Evolutionary conservation across 2,888 invertebrate genomes (phyloP).

Genomic region (Habroteleia sp.): DNA sequence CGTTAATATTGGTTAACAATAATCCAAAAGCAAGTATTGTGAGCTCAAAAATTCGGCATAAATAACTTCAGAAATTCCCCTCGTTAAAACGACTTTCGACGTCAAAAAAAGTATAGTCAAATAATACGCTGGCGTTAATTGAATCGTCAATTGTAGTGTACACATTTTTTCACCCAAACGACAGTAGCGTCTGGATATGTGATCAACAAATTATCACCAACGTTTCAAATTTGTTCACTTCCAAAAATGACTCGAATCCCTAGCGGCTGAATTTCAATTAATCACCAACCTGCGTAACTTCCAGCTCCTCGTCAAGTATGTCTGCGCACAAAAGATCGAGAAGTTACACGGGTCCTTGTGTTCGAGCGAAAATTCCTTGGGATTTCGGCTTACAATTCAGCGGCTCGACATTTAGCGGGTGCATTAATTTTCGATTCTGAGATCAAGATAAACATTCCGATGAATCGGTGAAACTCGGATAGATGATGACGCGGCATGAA

Average conservation of each 20-base stretch:
- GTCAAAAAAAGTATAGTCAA: background rate
- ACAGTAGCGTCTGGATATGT: constrained; percentile 6
- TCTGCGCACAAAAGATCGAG: background rate
- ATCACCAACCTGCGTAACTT: background rate
- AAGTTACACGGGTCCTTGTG: background rate
- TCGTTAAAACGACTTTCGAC: background rate
- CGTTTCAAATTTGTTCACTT: background rate
- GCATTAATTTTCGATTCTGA: constrained; percentile 37
- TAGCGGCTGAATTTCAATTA: background rate
- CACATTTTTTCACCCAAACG: background rate
- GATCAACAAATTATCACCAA: constrained; percentile 7
- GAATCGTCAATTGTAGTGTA: background rate
- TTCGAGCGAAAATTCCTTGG: constrained; percentile 17
- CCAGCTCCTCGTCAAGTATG: no score
- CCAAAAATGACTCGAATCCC: constrained; percentile 2
- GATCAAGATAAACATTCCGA: constrained; percentile 24
- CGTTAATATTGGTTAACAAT: no score
- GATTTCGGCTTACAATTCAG: constrained; percentile 21
- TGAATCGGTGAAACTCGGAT: constrained; percentile 44
- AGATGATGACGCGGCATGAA: constrained; percentile 39
- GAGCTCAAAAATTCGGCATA: no score
- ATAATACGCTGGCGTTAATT: background rate
- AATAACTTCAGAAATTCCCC: background rate
- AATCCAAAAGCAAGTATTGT: no score
- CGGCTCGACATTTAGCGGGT: constrained; percentile 16